A percentile compares a stretch with the other conserved stretches of the same genome.
Conservation (phyloP, 1,140 invertebrate genomes). For the Zaprionus vittiger region DNA sequence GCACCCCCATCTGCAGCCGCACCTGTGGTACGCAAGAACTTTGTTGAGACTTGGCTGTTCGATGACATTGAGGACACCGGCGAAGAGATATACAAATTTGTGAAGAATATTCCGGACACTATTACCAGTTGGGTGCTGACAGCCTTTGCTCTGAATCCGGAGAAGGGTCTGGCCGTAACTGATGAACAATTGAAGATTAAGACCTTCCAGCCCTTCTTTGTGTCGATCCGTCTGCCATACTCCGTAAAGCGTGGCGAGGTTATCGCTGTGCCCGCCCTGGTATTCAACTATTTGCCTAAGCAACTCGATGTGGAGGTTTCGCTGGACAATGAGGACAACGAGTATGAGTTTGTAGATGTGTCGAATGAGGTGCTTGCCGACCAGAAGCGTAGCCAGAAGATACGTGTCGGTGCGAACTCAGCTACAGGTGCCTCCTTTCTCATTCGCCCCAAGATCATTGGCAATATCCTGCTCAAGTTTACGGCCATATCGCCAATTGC, state of each 20-base stretch:
- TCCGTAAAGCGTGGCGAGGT: conserved; percentile 90
- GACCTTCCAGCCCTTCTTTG: conserved; percentile 95
- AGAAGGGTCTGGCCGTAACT: conserved; percentile 93
- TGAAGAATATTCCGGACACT: conserved; percentile 90
- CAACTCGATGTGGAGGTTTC: conserved; percentile 92
- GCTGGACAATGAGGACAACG: conserved; percentile 91
- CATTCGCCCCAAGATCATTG: conserved; percentile 90
- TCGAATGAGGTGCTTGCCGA: conserved; percentile 85
- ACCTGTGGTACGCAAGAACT: conserved; percentile 66
- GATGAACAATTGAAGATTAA: conserved; percentile 89
- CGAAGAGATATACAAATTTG: conserved; percentile 82
- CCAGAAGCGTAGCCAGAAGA: conserved; percentile 87
- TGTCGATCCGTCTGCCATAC: conserved; percentile 92
- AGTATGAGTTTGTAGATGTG: conserved; percentile 91
- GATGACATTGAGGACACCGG: conserved; percentile 71
- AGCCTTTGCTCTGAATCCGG: conserved; percentile 94
- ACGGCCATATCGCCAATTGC: conserved; percentile 89
- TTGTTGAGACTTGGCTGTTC: conserved; percentile 80
- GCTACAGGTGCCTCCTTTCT: conserved; percentile 91
- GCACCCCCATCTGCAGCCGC: background rate
- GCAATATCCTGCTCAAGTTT: conserved; percentile 90
- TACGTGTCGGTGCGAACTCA: conserved; percentile 88
- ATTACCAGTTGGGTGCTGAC: conserved; percentile 97
- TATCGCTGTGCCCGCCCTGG: conserved; percentile 75
- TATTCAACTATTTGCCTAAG: conserved; percentile 85